phyloP scores from a whole-genome alignment of 2,797 vertebrate species.

The Sebastes steindachneri region DNA sequence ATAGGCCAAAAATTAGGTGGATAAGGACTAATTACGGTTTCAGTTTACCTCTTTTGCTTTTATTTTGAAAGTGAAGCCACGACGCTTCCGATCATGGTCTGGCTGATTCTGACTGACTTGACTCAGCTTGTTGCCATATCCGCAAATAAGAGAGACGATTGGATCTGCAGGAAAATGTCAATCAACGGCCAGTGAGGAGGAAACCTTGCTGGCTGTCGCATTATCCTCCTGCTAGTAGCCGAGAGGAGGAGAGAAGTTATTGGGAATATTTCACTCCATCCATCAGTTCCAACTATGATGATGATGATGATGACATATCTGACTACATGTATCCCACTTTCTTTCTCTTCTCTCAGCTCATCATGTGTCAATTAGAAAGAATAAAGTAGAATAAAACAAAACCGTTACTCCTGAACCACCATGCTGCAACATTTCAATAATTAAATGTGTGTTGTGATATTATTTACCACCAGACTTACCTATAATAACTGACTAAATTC shows the following conservation, averaged over 20 bases:
- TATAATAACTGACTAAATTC: background rate
- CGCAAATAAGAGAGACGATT: background rate
- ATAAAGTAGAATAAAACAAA: background rate
- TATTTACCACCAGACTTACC: background rate
- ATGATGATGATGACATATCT: background rate
- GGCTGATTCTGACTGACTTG: background rate
- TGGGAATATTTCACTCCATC: background rate
- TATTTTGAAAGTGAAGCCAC: background rate
- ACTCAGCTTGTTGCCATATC: constrained; percentile 14
- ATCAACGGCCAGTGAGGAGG: background rate
- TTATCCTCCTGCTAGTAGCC: background rate
- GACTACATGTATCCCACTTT: background rate
- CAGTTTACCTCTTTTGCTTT: background rate
- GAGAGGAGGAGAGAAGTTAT: no score
- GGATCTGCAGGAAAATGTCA: background rate
- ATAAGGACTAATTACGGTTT: background rate
- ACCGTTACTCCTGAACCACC: background rate
- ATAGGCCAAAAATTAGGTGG: background rate
- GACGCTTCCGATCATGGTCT: fast-evolving
- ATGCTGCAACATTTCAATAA: background rate
- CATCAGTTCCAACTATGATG: background rate
- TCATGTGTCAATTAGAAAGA: no score
- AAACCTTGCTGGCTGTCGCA: background rate
- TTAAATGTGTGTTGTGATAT: background rate
- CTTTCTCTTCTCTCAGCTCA: background rate